Conservation (phyloP, 2,797 vertebrate genomes). For the Pseudochirops cupreus region DNA sequence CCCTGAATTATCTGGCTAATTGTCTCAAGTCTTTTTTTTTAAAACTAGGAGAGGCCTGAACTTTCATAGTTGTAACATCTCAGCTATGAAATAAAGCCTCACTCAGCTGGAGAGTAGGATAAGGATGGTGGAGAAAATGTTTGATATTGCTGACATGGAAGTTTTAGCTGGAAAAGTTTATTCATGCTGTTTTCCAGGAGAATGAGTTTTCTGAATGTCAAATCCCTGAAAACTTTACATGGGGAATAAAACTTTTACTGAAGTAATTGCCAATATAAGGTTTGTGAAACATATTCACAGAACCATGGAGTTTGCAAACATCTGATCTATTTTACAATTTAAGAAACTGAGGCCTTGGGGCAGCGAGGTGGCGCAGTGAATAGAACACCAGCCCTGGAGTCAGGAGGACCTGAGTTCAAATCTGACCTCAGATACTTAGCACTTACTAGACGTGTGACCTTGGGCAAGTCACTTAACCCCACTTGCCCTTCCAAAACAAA, state of each 20-base stretch:
- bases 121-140: not conserved
- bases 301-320: not conserved
- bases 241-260: conserved; percentile 1
- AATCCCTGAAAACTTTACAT: not conserved
- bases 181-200: not conserved
- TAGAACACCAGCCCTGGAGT: too few relatives aligned
- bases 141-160: not conserved
- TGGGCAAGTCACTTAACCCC: too few relatives aligned
- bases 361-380: too few relatives aligned
- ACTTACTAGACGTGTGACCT: too few relatives aligned
- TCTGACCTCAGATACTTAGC: too few relatives aligned
- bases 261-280: not conserved
- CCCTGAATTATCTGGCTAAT: not conserved
- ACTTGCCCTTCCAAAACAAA: too few relatives aligned
- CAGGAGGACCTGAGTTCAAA: too few relatives aligned
- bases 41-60: not conserved
- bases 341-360: not conserved
- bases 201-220: not conserved
- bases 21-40: not conserved
- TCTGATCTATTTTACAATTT: not conserved
- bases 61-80: not conserved
- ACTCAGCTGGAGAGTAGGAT: not conserved
- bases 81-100: not conserved
- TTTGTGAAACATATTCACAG: not conserved
- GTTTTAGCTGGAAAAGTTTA: not conserved